Conservation (phyloP, 2,113 vertebrate genomes). For the Oxygymnocypris stewartii region DNA sequence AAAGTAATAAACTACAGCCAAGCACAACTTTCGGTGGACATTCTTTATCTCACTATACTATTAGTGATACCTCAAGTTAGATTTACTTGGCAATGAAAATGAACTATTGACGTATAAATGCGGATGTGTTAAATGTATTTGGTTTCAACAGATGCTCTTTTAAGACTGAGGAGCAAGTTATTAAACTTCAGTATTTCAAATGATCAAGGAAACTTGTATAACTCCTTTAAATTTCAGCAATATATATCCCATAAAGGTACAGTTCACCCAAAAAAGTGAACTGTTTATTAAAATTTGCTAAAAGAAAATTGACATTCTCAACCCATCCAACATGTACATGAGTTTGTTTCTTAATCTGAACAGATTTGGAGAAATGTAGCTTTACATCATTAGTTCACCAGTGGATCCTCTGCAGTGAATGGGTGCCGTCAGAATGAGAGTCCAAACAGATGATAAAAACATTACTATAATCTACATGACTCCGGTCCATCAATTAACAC, state of each 20-base stretch:
- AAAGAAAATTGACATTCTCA: background rate
- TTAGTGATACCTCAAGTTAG: no score
- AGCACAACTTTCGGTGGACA: background rate
- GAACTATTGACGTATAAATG: background rate
- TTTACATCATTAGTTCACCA: background rate
- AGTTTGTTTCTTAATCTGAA: background rate
- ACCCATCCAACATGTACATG: background rate
- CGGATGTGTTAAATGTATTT: background rate
- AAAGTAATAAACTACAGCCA: background rate
- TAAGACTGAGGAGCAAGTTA: background rate
- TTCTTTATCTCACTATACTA: background rate
- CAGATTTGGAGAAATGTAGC: background rate
- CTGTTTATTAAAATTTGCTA: no score
- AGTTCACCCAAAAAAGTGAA: background rate
- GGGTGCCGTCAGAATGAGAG: background rate
- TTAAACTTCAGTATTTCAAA: background rate
- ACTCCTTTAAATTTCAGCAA: background rate
- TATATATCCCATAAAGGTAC: background rate
- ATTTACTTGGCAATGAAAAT: background rate
- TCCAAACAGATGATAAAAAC: background rate
- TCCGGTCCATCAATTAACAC: no score
- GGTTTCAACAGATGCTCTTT: background rate
- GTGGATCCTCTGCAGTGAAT: background rate
- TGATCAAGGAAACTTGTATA: background rate
- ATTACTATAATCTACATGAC: background rate